Base-by-base conservation (phyloP, 2,113 vertebrate species). In the Scortum barcoo region DNA sequence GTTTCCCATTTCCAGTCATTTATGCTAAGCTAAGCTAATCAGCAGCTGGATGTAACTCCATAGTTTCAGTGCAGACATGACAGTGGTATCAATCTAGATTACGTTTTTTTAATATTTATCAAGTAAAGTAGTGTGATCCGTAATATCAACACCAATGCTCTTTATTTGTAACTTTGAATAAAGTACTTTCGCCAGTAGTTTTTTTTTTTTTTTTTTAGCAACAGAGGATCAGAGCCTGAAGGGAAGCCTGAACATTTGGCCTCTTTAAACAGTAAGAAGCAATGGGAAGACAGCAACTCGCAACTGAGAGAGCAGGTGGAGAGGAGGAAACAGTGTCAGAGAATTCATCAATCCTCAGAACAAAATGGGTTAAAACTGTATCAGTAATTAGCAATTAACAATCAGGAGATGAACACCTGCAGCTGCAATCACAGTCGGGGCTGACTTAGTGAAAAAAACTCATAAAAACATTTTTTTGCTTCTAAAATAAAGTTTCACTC, bases 311-410 rank as follows among this genome's bases (percentile, higher is more conserved):
- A 72, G 42, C 17, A 9, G 69, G 5, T 14, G 17, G 36, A 57
- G 76, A 26, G 56, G 20, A 46, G 38, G 8, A 2, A 4, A 40
- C 24, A 40, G 40, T 13, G 2, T 17, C 10, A 67, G 40, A 70
- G 40, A 26, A 10, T 16, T 46, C 33, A 22, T 57, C 28, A 28
- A 28, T 53, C 36, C 26, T 60, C 50, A 42, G 11, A 51, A 51
- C 22, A 57, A 48, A 65, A 48, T 9, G 7, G 26, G 40, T 51
- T 74, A 60, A 71, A 71, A 81, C 28, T n/a, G 7, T 33, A n/a
- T 82, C 44, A 24, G 13, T 42, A 65, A 86, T 84, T 67, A 80
- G 58, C 69, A 84, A 88, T 88, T 80, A 85, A 46, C 81, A 87
- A 50, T 73, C 82, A 83, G 61, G 60, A 57, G 1, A 13, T 26